Evolutionary conservation across 30 jellyfish, hydroid and myxozoan species (phyloP).

Genomic region (Turritopsis dohrnii): DNA sequence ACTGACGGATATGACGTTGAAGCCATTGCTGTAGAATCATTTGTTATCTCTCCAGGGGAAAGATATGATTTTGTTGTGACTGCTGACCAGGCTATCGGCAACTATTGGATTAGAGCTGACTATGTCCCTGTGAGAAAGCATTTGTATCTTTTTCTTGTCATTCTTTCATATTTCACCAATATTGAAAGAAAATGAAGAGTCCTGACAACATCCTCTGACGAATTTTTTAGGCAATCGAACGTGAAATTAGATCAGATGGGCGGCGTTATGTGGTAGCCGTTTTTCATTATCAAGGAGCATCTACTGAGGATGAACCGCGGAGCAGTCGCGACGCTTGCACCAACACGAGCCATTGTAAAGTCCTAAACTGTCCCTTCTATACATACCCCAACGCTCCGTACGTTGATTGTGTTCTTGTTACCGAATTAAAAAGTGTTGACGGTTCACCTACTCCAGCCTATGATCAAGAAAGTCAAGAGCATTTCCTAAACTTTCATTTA

Average conservation of each 20-base stretch:
- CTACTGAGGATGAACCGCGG: constrained; percentile 44
- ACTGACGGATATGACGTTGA: constrained; percentile 82
- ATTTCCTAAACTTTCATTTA: constrained; percentile 63
- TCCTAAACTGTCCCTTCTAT: constrained; percentile 76
- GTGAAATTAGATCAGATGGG: not conserved
- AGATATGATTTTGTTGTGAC: constrained; percentile 72
- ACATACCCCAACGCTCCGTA: constrained; percentile 50
- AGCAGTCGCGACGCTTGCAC: constrained; percentile 44
- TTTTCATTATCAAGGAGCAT: constrained; percentile 70
- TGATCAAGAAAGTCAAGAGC: constrained; percentile 60
- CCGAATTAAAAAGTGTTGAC: constrained; percentile 50
- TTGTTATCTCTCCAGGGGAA: constrained; percentile 81
- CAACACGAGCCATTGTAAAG: constrained; percentile 37
- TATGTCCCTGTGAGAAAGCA: constrained; percentile 77
- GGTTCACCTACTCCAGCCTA: constrained; percentile 46
- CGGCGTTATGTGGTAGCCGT: constrained; percentile 45
- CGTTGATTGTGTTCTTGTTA: constrained; percentile 51
- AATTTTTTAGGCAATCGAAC: not conserved
- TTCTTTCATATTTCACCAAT: too few relatives aligned
- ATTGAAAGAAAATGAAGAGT: too few relatives aligned
- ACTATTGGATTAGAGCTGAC: constrained; percentile 83
- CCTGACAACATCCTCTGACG: too few relatives aligned
- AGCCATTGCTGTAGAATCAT: constrained; percentile 52
- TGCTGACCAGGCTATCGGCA: constrained; percentile 68
- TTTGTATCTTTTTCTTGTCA: too few relatives aligned